Evolutionary conservation across 2,797 vertebrate species (phyloP), one percentile per base, ranked within the genome.

Genomic region (Pseudochirops cupreus): DNA sequence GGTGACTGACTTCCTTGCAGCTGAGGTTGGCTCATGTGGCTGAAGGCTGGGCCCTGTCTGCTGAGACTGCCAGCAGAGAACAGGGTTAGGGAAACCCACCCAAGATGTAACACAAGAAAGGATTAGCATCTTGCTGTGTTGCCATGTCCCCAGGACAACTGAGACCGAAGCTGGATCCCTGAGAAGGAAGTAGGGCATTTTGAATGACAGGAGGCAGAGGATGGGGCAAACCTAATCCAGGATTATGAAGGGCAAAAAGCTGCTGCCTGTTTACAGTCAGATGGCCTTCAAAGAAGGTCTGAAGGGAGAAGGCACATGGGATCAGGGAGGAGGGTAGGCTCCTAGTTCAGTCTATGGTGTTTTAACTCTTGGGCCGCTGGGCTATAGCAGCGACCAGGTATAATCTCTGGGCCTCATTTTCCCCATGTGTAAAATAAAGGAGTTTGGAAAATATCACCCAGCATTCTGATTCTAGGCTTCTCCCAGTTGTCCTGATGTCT

Each of bases 51-150:
- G 95, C 28, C 67, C 90, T 97, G 91, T 91, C 97, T 95, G 92
- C 93, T 50, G 46, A 97, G 97, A 90, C 56, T 97, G 96, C 95
- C 94, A 55, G 90, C 91, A 67, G 94, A 95, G 53, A 89, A 24
- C 74, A 50, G 74, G 39, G 90, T 16, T 54, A 21, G 95, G 97
- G 95, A 50, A 98, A 92, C 92, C 31, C 50, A 94, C 96, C 95
- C 96, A 97, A 96, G 93, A 95, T 92, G 54, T 94, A 97, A 98
- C 93, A 92, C 0, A 7, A 96, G 96, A 95, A 92, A 87, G 96
- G 91, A 96, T 97, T 96, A 97, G 53, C n/a, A 90, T 97, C 95
- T 97, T 82, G 0, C 89, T 39, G 90, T 96, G 93, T 97, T 87
- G 0, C 74, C 90, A 0, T 97, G 91, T 98, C 95, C 91, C 95